phyloP scores from a whole-genome alignment of 2,888 invertebrate species.

The Habroteleia sp. region DNA sequence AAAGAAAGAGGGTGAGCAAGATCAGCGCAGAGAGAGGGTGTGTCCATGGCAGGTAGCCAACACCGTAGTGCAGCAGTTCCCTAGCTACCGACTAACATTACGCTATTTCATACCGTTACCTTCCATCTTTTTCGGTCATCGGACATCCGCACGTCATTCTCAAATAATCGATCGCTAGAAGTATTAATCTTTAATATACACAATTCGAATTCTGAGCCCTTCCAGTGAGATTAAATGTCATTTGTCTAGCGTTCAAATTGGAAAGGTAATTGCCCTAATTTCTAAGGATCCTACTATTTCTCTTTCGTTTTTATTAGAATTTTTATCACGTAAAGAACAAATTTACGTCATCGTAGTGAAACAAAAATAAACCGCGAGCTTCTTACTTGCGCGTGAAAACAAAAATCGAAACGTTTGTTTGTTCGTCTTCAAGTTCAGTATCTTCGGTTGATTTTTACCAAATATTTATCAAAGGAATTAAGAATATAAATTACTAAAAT shows the following conservation, averaged over 20 bases:
- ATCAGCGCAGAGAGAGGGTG: slow-evolving; percentile 67
- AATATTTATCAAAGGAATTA: slow-evolving; percentile 20
- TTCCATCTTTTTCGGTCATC: slow-evolving; percentile 66
- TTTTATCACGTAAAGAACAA: slow-evolving; percentile 7
- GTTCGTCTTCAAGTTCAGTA: neutral
- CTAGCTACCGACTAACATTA: slow-evolving; percentile 66
- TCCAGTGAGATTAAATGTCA: slow-evolving; percentile 1
- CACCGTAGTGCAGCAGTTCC: slow-evolving; percentile 75
- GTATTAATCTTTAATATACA: slow-evolving; percentile 49
- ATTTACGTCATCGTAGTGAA: slow-evolving; percentile 11
- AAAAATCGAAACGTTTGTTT: neutral
- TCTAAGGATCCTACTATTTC: slow-evolving; percentile 12
- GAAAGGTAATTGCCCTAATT: slow-evolving; percentile 38
- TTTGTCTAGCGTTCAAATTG: slow-evolving; percentile 12
- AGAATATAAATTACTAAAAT: slow-evolving; percentile 22
- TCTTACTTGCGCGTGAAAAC: neutral
- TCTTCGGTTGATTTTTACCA: neutral
- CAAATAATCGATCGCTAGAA: slow-evolving; percentile 50
- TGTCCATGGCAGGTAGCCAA: slow-evolving; percentile 74
- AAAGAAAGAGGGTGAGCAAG: slow-evolving; percentile 44
- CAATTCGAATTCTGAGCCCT: slow-evolving; percentile 14
- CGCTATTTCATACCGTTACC: slow-evolving; percentile 61
- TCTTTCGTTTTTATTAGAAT: neutral
- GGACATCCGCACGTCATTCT: slow-evolving; percentile 52
- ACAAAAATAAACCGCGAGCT: neutral